phyloP scores from a whole-genome alignment of 2,888 invertebrate genomes.

The Drosophila atripex region DNA sequence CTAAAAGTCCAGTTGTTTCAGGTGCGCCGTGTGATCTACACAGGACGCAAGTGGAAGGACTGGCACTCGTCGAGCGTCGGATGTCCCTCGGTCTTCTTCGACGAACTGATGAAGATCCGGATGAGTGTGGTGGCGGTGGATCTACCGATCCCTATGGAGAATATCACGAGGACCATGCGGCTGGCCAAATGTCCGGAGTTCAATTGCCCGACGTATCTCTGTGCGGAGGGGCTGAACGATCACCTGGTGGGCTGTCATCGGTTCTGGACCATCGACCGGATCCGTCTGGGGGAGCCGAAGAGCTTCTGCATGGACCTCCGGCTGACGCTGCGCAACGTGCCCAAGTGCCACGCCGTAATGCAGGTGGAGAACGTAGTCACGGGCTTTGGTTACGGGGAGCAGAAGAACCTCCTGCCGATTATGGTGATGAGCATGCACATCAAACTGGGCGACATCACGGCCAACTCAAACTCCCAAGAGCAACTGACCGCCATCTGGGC shows the following conservation, averaged over 20 bases:
- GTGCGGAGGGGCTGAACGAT: not conserved
- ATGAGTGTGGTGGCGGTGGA: not conserved
- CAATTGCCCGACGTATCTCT: not conserved
- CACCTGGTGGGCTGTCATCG: not conserved
- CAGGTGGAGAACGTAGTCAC: not conserved
- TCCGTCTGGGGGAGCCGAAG: not conserved
- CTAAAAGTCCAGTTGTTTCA: not conserved
- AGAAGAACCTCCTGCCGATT: not conserved
- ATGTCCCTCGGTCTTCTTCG: not conserved
- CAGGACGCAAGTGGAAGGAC: not conserved
- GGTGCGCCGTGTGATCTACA: not conserved
- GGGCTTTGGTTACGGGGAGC: not conserved
- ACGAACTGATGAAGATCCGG: not conserved
- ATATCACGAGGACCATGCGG: not conserved
- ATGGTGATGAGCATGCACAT: not conserved
- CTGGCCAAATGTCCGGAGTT: not conserved
- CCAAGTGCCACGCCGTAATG: constrained; percentile 1
- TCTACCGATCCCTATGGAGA: not conserved
- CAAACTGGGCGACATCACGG: not conserved
- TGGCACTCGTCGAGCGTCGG: not conserved
- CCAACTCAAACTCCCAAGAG: not conserved
- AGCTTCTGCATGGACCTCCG: not conserved
- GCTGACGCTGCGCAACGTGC: not conserved
- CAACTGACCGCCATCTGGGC: not conserved
- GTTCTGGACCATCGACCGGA: not conserved